phyloP scores from a whole-genome alignment of 2,888 invertebrate species.

The Epinotia nisella region DNA sequence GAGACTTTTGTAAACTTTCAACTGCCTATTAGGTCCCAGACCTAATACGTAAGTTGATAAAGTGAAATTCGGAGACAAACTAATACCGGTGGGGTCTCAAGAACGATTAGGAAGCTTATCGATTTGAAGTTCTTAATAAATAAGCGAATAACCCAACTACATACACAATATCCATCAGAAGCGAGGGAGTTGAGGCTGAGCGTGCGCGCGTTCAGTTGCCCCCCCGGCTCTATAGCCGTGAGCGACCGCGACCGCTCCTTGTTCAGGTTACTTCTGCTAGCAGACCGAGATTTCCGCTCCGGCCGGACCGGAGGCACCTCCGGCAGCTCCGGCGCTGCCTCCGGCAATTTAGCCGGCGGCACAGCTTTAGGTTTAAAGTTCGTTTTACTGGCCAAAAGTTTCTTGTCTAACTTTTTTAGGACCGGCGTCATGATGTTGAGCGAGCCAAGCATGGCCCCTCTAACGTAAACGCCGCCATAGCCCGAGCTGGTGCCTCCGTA shows the following conservation, averaged over 20 bases:
- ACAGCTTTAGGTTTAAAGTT: constrained; percentile 79
- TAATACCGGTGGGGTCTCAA: not conserved
- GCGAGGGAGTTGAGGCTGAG: constrained; percentile 88
- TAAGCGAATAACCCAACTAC: constrained; percentile 58
- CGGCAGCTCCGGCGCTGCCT: constrained; percentile 52
- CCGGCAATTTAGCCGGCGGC: constrained; percentile 67
- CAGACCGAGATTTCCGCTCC: constrained; percentile 67
- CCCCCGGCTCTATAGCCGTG: constrained; percentile 67
- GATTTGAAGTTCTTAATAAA: not conserved
- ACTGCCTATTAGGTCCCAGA: too few species aligned
- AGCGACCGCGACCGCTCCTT: constrained; percentile 79
- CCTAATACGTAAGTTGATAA: too few species aligned
- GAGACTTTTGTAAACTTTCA: too few species aligned
- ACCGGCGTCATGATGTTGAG: constrained; percentile 85
- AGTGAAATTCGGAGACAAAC: too few species aligned
- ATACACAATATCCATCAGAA: constrained; percentile 94
- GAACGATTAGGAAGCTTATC: not conserved
- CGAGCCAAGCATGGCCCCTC: constrained; percentile 84
- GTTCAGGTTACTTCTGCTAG: constrained; percentile 62
- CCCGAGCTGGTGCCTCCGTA: constrained; percentile 87
- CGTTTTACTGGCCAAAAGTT: constrained; percentile 77
- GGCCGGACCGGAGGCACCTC: constrained; percentile 67
- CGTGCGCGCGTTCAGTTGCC: constrained; percentile 80
- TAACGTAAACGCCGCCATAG: constrained; percentile 88
- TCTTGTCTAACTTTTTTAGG: constrained; percentile 80